Conservation (phyloP, 1,140 invertebrate genomes). For the Acromyrmex echinatior region DNA sequence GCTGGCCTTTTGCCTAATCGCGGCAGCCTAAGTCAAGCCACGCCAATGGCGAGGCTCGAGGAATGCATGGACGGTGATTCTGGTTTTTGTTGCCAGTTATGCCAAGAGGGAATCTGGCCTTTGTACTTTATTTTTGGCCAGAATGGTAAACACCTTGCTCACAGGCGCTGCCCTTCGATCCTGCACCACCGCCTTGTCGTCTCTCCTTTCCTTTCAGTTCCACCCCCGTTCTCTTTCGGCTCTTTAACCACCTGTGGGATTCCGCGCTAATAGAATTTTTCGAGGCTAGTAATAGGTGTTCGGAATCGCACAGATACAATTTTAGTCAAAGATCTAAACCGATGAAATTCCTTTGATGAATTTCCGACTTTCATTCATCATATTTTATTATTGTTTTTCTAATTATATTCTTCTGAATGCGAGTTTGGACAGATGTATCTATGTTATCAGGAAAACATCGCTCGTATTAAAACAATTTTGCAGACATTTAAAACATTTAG, state of each 20-base stretch:
- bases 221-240: slow-evolving; percentile 53
- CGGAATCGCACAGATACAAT: not conserved
- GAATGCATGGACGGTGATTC: slow-evolving; percentile 77
- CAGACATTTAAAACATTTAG: not conserved
- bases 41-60: slow-evolving; percentile 71
- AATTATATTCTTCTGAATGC: not conserved
- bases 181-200: slow-evolving; percentile 65
- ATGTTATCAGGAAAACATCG: not conserved
- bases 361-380: not conserved
- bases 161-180: slow-evolving; percentile 82
- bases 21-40: slow-evolving; percentile 33
- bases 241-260: slow-evolving; percentile 51
- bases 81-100: slow-evolving; percentile 82
- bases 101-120: slow-evolving; percentile 67
- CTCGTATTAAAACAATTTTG: too few species aligned
- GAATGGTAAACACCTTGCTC: slow-evolving; percentile 86
- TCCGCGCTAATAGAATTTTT: slow-evolving; percentile 42
- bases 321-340: not conserved
- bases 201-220: slow-evolving; percentile 60
- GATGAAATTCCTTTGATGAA: not conserved
- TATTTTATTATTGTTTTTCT: not conserved
- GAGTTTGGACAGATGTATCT: not conserved
- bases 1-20: slow-evolving; percentile 25
- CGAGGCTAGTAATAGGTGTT: not conserved
- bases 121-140: slow-evolving; percentile 84